Evolutionary conservation across 2,888 invertebrate genomes (phyloP).

Genomic region (Melanostoma mellinum): DNA sequence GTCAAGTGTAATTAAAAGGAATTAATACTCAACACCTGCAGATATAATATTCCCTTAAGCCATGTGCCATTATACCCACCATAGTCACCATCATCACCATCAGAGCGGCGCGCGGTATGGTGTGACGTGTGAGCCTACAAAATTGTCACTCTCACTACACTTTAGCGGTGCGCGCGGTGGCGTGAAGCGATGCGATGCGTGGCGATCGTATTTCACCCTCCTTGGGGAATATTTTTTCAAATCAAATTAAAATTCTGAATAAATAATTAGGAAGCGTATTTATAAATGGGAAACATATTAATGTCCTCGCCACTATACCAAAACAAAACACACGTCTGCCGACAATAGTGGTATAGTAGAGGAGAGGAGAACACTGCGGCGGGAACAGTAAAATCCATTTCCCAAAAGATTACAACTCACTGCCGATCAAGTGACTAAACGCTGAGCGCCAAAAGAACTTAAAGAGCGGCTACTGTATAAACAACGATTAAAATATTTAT

Average conservation of each 20-base stretch:
- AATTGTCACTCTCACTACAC: conserved; percentile 44
- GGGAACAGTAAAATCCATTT: conserved; percentile 60
- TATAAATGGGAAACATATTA: conserved; percentile 62
- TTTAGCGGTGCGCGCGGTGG: neutral
- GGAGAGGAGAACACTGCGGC: conserved; percentile 6
- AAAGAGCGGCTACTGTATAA: conserved; percentile 72
- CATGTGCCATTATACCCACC: neutral
- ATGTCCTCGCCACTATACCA: conserved; percentile 55
- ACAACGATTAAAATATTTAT: conserved; percentile 73
- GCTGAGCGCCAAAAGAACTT: conserved; percentile 63
- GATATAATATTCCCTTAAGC: neutral
- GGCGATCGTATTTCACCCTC: conserved; percentile 26
- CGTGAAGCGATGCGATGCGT: neutral
- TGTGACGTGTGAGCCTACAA: conserved; percentile 2
- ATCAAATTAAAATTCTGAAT: conserved; percentile 73
- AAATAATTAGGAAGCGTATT: conserved; percentile 66
- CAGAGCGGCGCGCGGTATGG: neutral
- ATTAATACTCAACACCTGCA: conserved; percentile 38
- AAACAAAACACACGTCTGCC: conserved; percentile 32
- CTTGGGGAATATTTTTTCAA: conserved; percentile 66
- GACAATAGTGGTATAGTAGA: conserved; percentile 31
- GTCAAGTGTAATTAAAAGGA: conserved; percentile 25
- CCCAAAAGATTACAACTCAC: conserved; percentile 61
- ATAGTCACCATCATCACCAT: neutral
- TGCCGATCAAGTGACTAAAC: conserved; percentile 65